Base-by-base conservation (phyloP, 2,888 invertebrate genomes). In the Lasioglossum morio region DNA sequence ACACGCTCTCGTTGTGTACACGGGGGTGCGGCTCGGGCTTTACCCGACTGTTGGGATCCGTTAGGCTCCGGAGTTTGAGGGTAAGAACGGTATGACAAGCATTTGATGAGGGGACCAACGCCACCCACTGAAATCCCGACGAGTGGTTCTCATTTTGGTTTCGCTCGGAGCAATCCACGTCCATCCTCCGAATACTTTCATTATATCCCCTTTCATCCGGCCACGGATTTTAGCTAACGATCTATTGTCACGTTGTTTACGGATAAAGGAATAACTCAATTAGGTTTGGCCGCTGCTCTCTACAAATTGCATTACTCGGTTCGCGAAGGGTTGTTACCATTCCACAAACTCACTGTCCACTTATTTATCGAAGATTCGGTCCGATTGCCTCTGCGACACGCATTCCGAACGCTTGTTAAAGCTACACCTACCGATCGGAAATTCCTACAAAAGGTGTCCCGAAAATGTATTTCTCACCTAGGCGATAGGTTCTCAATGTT, bases 61-160 rank as follows among this genome's bases (percentile, higher is more conserved):
- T 89, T 90, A 90, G 92, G 92, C 88, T 89, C 75, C 78, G 88
- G 89, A 92, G 92, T 92, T 92, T 92, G 92, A 93, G 93, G 93
- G 93, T 93, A 93, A 92, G 93, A 93, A 93, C 93, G 94, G 93
- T 94, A 94, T 94, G 94, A 94, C 94, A 94, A 94, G 94, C 93
- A 94, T 94, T 94, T 94, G 94, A 94, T 93, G 94, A 94, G 94
- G 94, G 93, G 92, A 92, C 93, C 93, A 92, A 92, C 91, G 89
- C 93, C 94, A 93, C 94, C 93, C 94, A 93, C 94, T 92, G 91
- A 93, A 94, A 93, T 92, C 94, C 93, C 86, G 85, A 89, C 79
- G 90, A 91, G 93, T 88, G 92, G 91, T 92, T 93, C 94, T 93
- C 94, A 93, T 89, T 77, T 81, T 73, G 16, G 63, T 75, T 72